Percentiles rank a stretch among this genome's conserved stretches.
phyloP scores from a whole-genome alignment of 2,888 invertebrate species.

The Lordiphosa fenestrarum region DNA sequence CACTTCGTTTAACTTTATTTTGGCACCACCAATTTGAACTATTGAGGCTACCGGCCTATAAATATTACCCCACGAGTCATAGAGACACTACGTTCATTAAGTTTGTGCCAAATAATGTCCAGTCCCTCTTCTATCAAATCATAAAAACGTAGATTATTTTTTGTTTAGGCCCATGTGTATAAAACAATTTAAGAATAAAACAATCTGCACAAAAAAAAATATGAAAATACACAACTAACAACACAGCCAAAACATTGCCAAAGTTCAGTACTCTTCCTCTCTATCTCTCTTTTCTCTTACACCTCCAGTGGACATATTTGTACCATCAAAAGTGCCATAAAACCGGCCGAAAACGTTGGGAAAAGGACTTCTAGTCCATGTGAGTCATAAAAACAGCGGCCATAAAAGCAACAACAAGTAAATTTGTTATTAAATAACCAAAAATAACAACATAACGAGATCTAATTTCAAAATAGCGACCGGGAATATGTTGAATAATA shows the following conservation, averaged over 20 bases:
- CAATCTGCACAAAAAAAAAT: constrained; percentile 1
- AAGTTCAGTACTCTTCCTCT: neutral
- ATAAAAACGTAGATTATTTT: too few relatives aligned
- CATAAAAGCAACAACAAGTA: constrained; percentile 30
- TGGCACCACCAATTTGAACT: too few relatives aligned
- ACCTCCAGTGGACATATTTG: constrained; percentile 3
- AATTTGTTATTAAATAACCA: constrained; percentile 68
- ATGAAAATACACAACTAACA: neutral
- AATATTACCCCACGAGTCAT: too few relatives aligned
- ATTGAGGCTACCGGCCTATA: too few relatives aligned
- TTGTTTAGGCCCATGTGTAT: too few relatives aligned
- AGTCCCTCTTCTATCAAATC: too few relatives aligned
- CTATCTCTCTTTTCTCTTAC: constrained; percentile 1
- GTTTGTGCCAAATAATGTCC: too few relatives aligned
- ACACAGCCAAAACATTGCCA: constrained; percentile 6
- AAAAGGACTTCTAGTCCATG: constrained; percentile 20
- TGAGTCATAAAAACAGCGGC: constrained; percentile 42
- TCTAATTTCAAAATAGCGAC: constrained; percentile 50
- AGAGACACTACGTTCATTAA: too few relatives aligned
- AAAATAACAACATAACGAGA: constrained; percentile 51
- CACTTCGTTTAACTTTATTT: too few relatives aligned
- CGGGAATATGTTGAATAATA: constrained; percentile 35
- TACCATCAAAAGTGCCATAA: constrained; percentile 4
- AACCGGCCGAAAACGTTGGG: neutral
- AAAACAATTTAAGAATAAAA: neutral